Evolutionary conservation across 2,888 invertebrate species (phyloP).

Genomic region (Dicyrtomina minuta): DNA sequence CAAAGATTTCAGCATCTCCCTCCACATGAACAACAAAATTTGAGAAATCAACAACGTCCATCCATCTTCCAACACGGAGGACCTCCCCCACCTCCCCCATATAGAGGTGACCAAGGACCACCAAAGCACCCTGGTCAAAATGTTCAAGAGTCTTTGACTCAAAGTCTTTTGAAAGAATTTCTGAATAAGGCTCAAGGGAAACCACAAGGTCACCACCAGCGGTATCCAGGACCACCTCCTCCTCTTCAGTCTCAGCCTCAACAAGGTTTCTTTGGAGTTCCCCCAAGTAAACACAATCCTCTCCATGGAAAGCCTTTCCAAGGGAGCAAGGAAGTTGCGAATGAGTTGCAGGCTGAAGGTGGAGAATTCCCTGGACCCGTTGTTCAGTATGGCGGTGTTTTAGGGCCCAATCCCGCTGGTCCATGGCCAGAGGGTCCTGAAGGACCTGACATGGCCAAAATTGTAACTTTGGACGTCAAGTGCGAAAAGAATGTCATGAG

Average conservation of each 20-base stretch:
- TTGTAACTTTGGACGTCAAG: conserved; percentile 86
- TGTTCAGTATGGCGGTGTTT: conserved; percentile 32
- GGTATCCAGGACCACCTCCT: conserved; percentile 44
- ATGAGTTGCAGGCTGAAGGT: conserved; percentile 51
- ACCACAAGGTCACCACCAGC: conserved; percentile 23
- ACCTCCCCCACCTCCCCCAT: conserved; percentile 33
- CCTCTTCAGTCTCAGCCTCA: conserved; percentile 20
- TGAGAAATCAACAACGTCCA: conserved; percentile 27
- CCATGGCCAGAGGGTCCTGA: conserved; percentile 59
- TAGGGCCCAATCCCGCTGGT: conserved; percentile 31
- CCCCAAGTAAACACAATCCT: conserved; percentile 41
- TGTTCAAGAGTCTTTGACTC: conserved; percentile 19
- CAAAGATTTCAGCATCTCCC: conserved; percentile 24
- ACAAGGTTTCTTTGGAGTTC: conserved; percentile 1
- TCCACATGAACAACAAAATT: conserved; percentile 27
- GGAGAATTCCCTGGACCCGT: conserved; percentile 45
- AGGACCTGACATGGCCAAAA: conserved; percentile 86
- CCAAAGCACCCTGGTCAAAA: conserved; percentile 15
- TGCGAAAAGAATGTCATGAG: conserved; percentile 94
- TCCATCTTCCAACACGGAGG: conserved; percentile 41
- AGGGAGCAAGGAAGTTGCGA: conserved; percentile 46
- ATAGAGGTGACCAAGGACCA: conserved; percentile 36
- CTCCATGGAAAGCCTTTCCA: conserved; percentile 43
- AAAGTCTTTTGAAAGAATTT: conserved; percentile 32
- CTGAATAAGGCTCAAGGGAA: conserved; percentile 28